Conservation (phyloP, 2,797 vertebrate species). For the Selene dorsalis region DNA sequence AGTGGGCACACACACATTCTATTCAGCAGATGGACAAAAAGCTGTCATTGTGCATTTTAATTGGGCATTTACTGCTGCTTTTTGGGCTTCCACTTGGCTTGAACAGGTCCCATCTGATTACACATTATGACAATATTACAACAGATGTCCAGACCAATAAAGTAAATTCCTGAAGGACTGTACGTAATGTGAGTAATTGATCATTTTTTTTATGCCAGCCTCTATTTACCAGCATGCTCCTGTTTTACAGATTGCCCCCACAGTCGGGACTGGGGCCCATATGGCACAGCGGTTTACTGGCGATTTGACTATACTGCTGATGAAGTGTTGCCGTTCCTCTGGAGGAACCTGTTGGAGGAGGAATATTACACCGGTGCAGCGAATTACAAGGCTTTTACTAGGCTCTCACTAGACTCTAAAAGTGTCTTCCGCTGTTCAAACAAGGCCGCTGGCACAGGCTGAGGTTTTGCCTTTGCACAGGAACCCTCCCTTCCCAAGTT, state of each 20-base stretch:
- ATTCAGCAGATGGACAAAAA: constrained; percentile 98
- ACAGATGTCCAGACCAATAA: constrained; percentile 99
- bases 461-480: constrained; percentile 72
- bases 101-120: constrained; percentile 96
- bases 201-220: constrained; percentile 93
- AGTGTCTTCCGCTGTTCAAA: constrained; percentile 77
- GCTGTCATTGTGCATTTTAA: constrained; percentile 97
- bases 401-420: constrained; percentile 71
- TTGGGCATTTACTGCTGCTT: constrained; percentile 95
- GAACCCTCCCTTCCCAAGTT: constrained; percentile 76
- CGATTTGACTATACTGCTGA: constrained; percentile 86
- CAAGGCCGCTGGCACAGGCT: constrained; percentile 72
- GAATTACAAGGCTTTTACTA: constrained; percentile 70
- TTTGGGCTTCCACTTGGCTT: constrained; percentile 95
- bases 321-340: constrained; percentile 86
- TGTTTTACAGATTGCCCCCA: constrained; percentile 96
- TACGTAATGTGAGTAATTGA: constrained; percentile 99
- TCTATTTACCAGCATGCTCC: constrained; percentile 94
- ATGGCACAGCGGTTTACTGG: constrained; percentile 92
- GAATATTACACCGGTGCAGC: constrained; percentile 62
- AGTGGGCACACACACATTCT: constrained; percentile 55
- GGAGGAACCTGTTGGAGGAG: constrained; percentile 93
- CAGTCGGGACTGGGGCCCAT: constrained; percentile 94
- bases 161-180: constrained; percentile 98
- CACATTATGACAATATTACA: constrained; percentile 99